Conservation (phyloP, 2,888 invertebrate species). For the Anaspis maculata region DNA sequence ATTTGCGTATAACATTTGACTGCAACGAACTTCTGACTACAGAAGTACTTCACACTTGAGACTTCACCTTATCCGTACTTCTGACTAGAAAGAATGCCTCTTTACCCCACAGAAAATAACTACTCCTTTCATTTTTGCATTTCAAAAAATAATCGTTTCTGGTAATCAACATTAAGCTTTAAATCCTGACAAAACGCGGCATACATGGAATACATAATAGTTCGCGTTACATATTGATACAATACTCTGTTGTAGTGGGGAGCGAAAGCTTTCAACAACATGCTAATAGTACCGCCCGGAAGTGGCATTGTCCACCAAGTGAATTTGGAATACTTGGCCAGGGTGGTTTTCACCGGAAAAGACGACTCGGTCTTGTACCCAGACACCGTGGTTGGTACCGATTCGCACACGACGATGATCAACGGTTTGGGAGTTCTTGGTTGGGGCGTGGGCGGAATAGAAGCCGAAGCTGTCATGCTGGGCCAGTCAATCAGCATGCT, state of each 20-base stretch:
- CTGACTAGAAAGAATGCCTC: no score
- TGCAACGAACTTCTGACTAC: no score
- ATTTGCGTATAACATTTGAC: no score
- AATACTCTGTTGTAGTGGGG: conserved; percentile 71
- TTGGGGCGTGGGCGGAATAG: conserved; percentile 95
- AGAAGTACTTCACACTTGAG: no score
- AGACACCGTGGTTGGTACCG: conserved; percentile 82
- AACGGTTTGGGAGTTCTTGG: conserved; percentile 94
- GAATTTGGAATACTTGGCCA: conserved; percentile 87
- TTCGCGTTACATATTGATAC: background rate
- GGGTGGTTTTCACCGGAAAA: conserved; percentile 74
- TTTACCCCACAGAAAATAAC: no score
- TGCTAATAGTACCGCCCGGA: conserved; percentile 96
- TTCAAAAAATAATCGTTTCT: no score
- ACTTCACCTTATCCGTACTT: no score
- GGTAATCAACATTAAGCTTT: no score
- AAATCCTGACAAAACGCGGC: no score
- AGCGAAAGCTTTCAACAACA: conserved; percentile 88
- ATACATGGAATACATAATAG: background rate
- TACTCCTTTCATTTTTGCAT: no score
- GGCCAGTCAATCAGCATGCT: conserved; percentile 97
- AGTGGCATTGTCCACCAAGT: conserved; percentile 99
- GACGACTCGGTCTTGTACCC: conserved; percentile 55
- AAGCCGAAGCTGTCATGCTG: conserved; percentile 98
- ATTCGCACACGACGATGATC: conserved; percentile 99